Percentiles rank a stretch among this genome's conserved stretches.
These are phyloP conservation scores for Sebastes cheni DNA, from an alignment of 2,797 vertebrate genomes.

Conservation along the genomic window DNA sequence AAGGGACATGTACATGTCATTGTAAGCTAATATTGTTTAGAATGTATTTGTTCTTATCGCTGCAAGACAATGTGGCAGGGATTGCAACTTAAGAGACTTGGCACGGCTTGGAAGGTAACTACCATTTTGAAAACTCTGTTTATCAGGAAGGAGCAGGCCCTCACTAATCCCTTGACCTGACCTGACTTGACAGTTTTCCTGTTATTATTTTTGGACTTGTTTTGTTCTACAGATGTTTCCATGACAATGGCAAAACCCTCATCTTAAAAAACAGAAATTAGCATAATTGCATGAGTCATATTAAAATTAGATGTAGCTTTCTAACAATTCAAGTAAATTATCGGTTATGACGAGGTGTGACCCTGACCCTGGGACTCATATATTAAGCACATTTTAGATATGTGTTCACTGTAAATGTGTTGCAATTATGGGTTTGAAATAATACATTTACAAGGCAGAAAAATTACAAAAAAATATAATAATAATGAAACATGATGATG, in stretches of 20 bases:
- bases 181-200: constrained; percentile 18
- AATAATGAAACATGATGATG: background rate
- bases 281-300: background rate
- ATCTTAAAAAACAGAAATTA: background rate
- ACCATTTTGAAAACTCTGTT: constrained; percentile 35
- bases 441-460: background rate
- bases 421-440: background rate
- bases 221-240: background rate
- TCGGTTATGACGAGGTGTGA: background rate
- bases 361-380: background rate
- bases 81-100: constrained; percentile 12
- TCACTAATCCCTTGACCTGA: constrained; percentile 39
- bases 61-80: constrained; percentile 17
- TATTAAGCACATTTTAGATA: background rate
- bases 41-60: constrained; percentile 28
- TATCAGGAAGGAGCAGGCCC: constrained; percentile 30
- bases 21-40: constrained; percentile 30
- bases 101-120: constrained; percentile 6
- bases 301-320: background rate
- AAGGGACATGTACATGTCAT: background rate
- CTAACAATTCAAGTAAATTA: background rate
- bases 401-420: accelerated
- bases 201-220: constrained; percentile 10
- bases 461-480: accelerated
- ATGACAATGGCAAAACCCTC: background rate